Evolutionary conservation across 1,140 invertebrate genomes (phyloP).

Genomic region (Drosophila ironensis): DNA sequence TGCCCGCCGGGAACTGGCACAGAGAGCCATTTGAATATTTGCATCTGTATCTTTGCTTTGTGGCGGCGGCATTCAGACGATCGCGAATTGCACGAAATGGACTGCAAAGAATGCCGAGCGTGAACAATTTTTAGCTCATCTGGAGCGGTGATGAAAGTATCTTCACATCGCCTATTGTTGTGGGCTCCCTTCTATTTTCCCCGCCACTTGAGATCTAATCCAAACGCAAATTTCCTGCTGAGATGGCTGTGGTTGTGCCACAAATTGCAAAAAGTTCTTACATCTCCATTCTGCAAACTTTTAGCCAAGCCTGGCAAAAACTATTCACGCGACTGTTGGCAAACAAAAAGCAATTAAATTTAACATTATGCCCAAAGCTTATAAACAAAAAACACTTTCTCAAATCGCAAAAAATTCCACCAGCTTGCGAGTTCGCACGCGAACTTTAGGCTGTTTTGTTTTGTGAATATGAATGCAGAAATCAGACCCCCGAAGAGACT

Average conservation of each 20-base stretch:
- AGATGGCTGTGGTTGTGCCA: slow-evolving; percentile 14
- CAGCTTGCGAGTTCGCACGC: slow-evolving; percentile 31
- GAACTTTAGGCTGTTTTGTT: slow-evolving; percentile 45
- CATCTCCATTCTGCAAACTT: too few relatives aligned
- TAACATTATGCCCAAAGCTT: slow-evolving; percentile 30
- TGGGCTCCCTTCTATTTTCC: slow-evolving; percentile 23
- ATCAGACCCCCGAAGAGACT: slow-evolving; percentile 11
- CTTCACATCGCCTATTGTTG: slow-evolving; percentile 12
- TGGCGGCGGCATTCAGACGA: slow-evolving; percentile 7
- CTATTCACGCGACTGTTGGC: slow-evolving; percentile 22
- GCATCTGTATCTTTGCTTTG: slow-evolving; percentile 18
- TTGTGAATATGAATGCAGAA: slow-evolving; percentile 41
- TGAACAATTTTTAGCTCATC: slow-evolving; percentile 23
- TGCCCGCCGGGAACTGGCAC: slow-evolving; percentile 17
- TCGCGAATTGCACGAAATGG: slow-evolving; percentile 25
- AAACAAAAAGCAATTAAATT: slow-evolving; percentile 38
- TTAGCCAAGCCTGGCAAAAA: not conserved
- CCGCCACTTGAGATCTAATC: not conserved
- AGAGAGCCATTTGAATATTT: slow-evolving; percentile 9
- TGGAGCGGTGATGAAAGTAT: slow-evolving; percentile 38
- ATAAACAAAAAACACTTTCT: slow-evolving; percentile 45
- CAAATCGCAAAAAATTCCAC: slow-evolving; percentile 5
- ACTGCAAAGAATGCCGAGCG: slow-evolving; percentile 13
- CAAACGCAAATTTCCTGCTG: slow-evolving; percentile 2
- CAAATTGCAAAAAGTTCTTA: too few relatives aligned